A percentile compares a stretch with the other conserved stretches of the same genome.
These are phyloP conservation scores for Danionella dracula DNA, from an alignment of 2,797 vertebrate genomes.

Conservation along the genomic window DNA sequence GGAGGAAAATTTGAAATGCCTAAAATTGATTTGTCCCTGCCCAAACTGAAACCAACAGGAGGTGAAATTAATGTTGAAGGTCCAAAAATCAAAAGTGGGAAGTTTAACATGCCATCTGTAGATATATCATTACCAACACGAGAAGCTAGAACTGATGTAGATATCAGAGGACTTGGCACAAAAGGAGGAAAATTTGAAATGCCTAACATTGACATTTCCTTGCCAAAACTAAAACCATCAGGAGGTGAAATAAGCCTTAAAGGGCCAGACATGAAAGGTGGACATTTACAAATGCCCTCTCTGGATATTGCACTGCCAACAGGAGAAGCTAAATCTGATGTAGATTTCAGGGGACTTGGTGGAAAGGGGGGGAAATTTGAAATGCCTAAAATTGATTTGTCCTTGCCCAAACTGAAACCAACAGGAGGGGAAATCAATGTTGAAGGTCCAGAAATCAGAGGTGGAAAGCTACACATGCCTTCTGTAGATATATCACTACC, in stretches of 20 bases:
- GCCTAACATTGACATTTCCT: constrained; percentile 50
- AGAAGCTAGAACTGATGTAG: constrained; percentile 44
- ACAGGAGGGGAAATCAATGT: not conserved
- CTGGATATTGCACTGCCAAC: not conserved
- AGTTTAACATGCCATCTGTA: constrained; percentile 37
- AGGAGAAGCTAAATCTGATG: constrained; percentile 14
- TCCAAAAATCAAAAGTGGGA: constrained; percentile 19
- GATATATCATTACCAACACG: constrained; percentile 55
- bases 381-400: constrained; percentile 43
- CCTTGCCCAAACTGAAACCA: constrained; percentile 29
- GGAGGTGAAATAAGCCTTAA: constrained; percentile 33
- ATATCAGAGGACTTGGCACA: constrained; percentile 10
- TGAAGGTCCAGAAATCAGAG: constrained; percentile 34
- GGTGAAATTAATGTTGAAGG: constrained; percentile 34
- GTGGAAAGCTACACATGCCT: constrained; percentile 47
- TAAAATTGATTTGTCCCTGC: constrained; percentile 42
- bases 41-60: constrained; percentile 47
- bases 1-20: constrained; percentile 36
- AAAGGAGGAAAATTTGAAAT: constrained; percentile 41
- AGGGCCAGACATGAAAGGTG: constrained; percentile 42
- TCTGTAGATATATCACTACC: constrained; percentile 51
- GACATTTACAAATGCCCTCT: constrained; percentile 33
- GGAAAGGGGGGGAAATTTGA: constrained; percentile 15
- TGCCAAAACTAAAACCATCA: constrained; percentile 46
- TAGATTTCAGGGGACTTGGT: constrained; percentile 6